phyloP scores from a whole-genome alignment of 2,113 vertebrate species.

The Ariopsis seemanni region DNA sequence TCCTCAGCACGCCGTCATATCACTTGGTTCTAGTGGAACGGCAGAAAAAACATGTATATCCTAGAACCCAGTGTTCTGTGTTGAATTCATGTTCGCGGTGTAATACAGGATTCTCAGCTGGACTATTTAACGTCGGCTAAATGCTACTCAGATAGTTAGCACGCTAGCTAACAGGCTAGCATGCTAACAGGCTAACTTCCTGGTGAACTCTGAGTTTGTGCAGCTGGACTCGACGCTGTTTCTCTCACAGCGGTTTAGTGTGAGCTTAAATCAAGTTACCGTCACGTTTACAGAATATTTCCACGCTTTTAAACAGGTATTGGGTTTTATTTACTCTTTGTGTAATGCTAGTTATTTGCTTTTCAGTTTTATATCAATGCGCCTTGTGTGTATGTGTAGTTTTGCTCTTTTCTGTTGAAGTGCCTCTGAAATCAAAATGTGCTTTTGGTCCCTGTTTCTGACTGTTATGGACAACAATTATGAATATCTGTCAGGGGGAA shows the following conservation, averaged over 20 bases:
- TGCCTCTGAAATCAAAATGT: not conserved
- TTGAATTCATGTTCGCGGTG: not conserved
- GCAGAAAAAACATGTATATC: not conserved
- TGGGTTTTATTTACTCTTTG: not conserved
- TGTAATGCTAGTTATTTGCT: too few species aligned
- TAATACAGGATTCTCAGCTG: not conserved
- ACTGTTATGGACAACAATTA: not conserved
- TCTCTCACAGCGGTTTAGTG: not conserved
- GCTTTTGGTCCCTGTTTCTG: not conserved
- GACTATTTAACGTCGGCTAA: not conserved
- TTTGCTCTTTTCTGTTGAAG: not conserved
- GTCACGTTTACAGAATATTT: not conserved
- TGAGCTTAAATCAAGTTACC: not conserved
- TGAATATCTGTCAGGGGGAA: not conserved
- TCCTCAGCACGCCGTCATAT: not conserved
- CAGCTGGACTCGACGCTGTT: conserved; percentile 25
- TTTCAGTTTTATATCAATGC: too few species aligned
- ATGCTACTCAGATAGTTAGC: not conserved
- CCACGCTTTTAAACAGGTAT: too few species aligned
- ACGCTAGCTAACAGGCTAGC: not conserved
- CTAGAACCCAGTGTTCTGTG: not conserved
- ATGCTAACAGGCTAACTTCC: not conserved
- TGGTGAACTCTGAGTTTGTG: not conserved
- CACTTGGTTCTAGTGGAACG: too few species aligned
- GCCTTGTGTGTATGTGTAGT: not conserved